phyloP scores from a whole-genome alignment of 1,140 invertebrate genomes.

The Oppia nitens region DNA sequence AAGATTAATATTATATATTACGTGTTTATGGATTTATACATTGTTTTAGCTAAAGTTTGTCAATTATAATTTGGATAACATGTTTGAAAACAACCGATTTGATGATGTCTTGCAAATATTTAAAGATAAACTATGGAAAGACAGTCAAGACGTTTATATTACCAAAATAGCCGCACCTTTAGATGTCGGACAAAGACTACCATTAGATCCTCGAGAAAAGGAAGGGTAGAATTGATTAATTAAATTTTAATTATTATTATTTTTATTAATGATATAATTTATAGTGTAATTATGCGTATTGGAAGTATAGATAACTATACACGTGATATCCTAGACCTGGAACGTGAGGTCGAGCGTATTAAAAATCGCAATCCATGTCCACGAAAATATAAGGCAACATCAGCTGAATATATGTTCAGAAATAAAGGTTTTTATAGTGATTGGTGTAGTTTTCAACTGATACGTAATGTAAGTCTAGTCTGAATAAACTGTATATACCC shows the following conservation, averaged over 20 bases:
- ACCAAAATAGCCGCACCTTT: constrained; percentile 66
- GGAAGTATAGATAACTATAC: constrained; percentile 59
- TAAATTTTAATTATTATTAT: not conserved
- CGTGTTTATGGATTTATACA: not conserved
- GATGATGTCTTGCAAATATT: constrained; percentile 55
- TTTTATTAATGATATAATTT: constrained; percentile 21
- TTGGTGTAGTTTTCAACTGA: constrained; percentile 69
- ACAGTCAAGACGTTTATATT: constrained; percentile 49
- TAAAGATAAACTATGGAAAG: constrained; percentile 34
- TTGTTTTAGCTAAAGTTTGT: constrained; percentile 49
- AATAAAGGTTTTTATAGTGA: constrained; percentile 56
- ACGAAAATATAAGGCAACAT: constrained; percentile 59
- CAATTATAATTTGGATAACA: constrained; percentile 66
- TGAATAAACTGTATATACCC: too few relatives aligned
- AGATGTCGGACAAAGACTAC: constrained; percentile 58
- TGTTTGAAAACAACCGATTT: constrained; percentile 47
- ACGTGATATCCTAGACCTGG: constrained; percentile 46
- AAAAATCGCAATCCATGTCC: constrained; percentile 54
- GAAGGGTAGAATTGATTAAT: constrained; percentile 47
- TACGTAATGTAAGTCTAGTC: not conserved
- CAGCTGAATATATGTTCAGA: constrained; percentile 62
- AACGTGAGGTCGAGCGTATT: constrained; percentile 61
- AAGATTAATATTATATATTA: not conserved
- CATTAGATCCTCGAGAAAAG: constrained; percentile 56
- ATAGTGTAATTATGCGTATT: constrained; percentile 56